Evolutionary conservation across 1,140 invertebrate genomes (phyloP).

Genomic region (Vanessa tameamea): DNA sequence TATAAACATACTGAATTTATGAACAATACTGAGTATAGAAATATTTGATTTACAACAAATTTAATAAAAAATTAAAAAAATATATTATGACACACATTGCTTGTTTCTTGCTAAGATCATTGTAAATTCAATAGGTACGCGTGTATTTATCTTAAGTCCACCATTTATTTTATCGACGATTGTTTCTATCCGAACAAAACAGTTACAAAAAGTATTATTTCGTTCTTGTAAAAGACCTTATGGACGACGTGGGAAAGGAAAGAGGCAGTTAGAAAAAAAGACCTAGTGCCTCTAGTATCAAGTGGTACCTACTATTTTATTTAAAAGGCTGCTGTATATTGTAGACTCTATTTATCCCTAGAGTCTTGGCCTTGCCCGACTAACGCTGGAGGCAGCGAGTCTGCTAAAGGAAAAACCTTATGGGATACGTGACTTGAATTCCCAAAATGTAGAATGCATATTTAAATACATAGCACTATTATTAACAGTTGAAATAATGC

Average conservation of each 20-base stretch:
- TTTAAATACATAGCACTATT: conserved; percentile 2
- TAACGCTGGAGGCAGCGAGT: conserved; percentile 28
- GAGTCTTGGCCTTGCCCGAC: conserved; percentile 37
- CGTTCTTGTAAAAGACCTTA: too few relatives aligned
- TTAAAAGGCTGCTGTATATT: conserved; percentile 34
- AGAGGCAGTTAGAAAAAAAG: not conserved
- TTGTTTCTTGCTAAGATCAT: too few relatives aligned
- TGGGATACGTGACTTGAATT: conserved; percentile 35
- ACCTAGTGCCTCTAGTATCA: not conserved
- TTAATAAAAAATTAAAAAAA: not conserved
- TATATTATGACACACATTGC: too few relatives aligned
- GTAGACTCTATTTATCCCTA: conserved; percentile 13
- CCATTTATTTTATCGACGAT: too few relatives aligned
- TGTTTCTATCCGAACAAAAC: too few relatives aligned
- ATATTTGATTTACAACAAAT: not conserved
- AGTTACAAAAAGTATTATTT: too few relatives aligned
- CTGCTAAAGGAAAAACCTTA: conserved; percentile 22
- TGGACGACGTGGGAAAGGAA: not conserved
- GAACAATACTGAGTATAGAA: conserved; percentile 10
- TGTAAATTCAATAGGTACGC: too few relatives aligned
- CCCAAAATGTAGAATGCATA: not conserved
- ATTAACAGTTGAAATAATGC: too few relatives aligned
- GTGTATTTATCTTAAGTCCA: too few relatives aligned
- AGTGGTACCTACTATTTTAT: conserved; percentile 40
- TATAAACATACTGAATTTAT: conserved; percentile 36